Percentiles rank a stretch among this genome's conserved stretches.
Conservation (phyloP, 2,113 vertebrate species). For the Rhegmatorhina hoffmannsi region DNA sequence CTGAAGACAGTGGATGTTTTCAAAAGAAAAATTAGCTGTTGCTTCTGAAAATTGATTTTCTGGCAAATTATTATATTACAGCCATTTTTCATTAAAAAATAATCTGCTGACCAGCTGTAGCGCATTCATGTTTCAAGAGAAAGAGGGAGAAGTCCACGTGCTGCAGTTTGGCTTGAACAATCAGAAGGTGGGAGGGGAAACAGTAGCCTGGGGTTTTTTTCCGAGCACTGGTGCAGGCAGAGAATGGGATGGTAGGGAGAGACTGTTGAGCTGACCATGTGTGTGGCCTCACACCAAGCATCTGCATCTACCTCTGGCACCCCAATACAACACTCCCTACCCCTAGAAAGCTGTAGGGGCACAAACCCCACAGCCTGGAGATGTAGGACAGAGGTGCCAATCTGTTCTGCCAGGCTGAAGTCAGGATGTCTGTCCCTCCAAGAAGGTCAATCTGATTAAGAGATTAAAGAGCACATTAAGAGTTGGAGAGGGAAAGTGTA, state of each 20-base stretch:
- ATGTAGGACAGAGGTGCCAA: neutral
- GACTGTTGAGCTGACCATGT: neutral
- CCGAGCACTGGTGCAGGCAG: rapidly evolving
- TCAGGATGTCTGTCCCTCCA: neutral
- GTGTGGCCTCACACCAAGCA: neutral
- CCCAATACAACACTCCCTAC: rapidly evolving
- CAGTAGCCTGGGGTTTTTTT: neutral
- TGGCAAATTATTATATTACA: constrained; percentile 28
- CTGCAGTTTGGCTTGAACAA: neutral
- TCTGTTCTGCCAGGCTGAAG: neutral
- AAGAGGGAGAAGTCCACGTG: neutral
- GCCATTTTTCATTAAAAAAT: constrained; percentile 36
- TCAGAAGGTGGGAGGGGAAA: neutral
- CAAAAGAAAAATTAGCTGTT: constrained; percentile 48
- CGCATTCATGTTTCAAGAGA: neutral
- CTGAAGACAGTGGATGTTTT: neutral
- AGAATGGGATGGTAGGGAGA: rapidly evolving
- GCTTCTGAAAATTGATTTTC: constrained; percentile 54
- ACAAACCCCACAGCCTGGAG: neutral
- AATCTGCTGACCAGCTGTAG: constrained; percentile 31
- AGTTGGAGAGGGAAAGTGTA: neutral
- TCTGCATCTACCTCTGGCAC: neutral
- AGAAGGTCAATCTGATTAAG: neutral
- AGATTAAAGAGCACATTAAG: neutral
- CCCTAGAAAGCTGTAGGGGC: neutral